Conservation (phyloP, 1,140 invertebrate genomes). For the Teleogryllus occipitalis region DNA sequence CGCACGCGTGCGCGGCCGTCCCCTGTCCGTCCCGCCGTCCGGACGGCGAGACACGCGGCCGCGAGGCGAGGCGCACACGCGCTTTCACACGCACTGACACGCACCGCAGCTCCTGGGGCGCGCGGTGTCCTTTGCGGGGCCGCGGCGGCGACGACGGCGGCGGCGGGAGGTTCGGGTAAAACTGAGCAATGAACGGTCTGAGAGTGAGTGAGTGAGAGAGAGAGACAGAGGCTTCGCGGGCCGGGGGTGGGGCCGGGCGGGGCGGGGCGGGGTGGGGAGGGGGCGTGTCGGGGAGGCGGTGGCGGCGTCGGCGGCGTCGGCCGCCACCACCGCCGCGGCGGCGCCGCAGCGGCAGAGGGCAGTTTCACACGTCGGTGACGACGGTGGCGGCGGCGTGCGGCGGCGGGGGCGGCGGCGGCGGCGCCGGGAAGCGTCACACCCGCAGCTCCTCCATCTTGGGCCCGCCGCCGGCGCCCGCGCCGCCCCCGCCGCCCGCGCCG, state of each 20-base stretch:
- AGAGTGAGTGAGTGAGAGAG: background rate
- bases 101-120: too few relatives aligned
- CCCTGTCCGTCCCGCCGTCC: too few relatives aligned
- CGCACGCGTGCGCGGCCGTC: too few relatives aligned
- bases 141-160: too few relatives aligned
- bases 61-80: too few relatives aligned
- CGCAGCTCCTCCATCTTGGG: conserved; percentile 19
- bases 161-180: background rate
- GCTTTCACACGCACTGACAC: too few relatives aligned
- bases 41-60: too few relatives aligned
- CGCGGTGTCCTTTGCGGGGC: too few relatives aligned
- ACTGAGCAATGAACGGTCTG: background rate
- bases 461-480: background rate
- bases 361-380: conserved; percentile 18
- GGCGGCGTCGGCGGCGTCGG: too few relatives aligned
- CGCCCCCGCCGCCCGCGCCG: background rate
- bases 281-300: too few relatives aligned
- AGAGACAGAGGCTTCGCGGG: background rate
- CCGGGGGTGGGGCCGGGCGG: too few relatives aligned
- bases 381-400: conserved; percentile 3
- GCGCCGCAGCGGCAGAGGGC: background rate
- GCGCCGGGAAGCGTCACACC: conserved; percentile 17
- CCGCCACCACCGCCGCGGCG: conserved; percentile 7
- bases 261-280: too few relatives aligned
- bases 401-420: background rate